Conservation (phyloP, 2,888 invertebrate genomes). For the Polydrusus pterygomalis region DNA sequence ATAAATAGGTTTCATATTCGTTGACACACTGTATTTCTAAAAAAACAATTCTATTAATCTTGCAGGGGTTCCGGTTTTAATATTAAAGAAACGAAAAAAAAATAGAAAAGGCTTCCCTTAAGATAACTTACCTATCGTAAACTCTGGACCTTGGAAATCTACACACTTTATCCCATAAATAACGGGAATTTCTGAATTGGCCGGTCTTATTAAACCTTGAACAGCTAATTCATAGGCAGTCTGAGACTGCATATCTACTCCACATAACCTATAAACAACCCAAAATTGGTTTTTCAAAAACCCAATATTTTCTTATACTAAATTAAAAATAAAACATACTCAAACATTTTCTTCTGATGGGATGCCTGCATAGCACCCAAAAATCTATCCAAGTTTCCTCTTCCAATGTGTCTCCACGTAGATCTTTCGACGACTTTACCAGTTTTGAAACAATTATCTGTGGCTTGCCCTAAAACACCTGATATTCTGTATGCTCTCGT, state of each 20-base stretch:
- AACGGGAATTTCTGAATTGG: conserved; percentile 80
- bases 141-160: conserved; percentile 87
- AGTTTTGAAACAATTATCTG: conserved; percentile 82
- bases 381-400: conserved; percentile 81
- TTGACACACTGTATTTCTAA: conserved; percentile 91
- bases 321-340: conserved; percentile 75
- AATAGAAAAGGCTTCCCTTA: conserved; percentile 1
- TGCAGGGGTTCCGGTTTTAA: too few relatives aligned
- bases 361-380: conserved; percentile 88
- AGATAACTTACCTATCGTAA: conserved; percentile 82
- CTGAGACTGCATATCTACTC: conserved; percentile 90
- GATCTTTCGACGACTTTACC: conserved; percentile 83
- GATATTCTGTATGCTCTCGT: conserved; percentile 83
- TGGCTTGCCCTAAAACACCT: conserved; percentile 85
- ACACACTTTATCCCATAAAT: conserved; percentile 91
- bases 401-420: conserved; percentile 81
- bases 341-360: conserved; percentile 90
- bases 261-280: conserved; percentile 78
- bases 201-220: conserved; percentile 87
- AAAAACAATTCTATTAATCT: conserved; percentile 16
- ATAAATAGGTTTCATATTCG: conserved; percentile 86
- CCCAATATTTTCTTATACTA: background rate
- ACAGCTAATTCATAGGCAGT: conserved; percentile 92
- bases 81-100: too few relatives aligned
- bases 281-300: too few relatives aligned